A percentile compares a stretch with the other conserved stretches of the same genome.
These are phyloP conservation scores for Microcebus lehilahytsara DNA, from an alignment of 2,113 vertebrate species.

Conservation along the genomic window DNA sequence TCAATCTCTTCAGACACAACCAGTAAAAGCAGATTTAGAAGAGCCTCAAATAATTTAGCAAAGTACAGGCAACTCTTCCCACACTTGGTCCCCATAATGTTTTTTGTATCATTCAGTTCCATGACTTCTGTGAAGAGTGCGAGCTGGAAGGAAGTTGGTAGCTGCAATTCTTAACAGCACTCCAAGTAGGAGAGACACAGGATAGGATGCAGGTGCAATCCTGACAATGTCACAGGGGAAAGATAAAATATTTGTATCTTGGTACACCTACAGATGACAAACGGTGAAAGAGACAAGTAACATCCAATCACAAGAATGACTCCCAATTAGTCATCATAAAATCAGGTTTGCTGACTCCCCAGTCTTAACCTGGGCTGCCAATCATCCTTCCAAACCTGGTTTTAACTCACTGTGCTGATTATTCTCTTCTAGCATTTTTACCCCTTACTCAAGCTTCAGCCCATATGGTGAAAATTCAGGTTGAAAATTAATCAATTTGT, in stretches of 20 bases:
- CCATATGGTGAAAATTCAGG: neutral
- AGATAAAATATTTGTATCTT: neutral
- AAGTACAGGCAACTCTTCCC: neutral
- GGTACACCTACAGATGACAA: neutral
- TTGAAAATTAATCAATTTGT: neutral
- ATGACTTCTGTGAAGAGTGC: neutral
- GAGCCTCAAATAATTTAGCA: neutral
- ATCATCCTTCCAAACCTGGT: neutral
- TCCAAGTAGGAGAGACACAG: neutral
- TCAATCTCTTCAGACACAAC: neutral
- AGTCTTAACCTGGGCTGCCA: neutral
- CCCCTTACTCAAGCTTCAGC: neutral
- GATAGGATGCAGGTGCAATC: neutral
- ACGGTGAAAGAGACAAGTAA: neutral
- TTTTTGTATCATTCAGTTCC: neutral
- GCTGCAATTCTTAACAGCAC: neutral
- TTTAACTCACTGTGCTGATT: neutral
- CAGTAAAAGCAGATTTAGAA: neutral
- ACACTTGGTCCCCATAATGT: neutral
- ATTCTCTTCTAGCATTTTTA: neutral
- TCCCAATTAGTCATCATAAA: neutral
- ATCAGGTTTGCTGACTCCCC: neutral
- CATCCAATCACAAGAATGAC: neutral
- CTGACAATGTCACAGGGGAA: neutral
- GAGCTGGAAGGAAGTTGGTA: neutral